A percentile compares a stretch with the other conserved stretches of the same genome.
Evolutionary conservation across 2,888 invertebrate species (phyloP).

Genomic region (Prionchulus punctatus): DNA sequence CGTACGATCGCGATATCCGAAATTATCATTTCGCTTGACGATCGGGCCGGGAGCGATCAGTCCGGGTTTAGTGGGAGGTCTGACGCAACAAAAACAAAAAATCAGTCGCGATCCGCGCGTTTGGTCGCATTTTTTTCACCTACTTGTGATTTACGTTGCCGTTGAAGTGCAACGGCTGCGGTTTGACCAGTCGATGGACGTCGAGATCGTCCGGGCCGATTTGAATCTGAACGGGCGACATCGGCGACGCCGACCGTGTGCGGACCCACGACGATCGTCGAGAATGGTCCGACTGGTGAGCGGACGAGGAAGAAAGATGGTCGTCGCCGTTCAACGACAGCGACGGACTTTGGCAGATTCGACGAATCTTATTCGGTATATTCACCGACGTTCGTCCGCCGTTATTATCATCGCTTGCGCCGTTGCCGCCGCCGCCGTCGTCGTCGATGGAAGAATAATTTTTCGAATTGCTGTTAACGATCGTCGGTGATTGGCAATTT

Average conservation of each 20-base stretch:
- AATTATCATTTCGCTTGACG: conserved; percentile 1
- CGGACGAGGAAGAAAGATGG: not conserved
- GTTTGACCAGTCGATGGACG: not conserved
- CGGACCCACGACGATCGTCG: no score
- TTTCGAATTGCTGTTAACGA: not conserved
- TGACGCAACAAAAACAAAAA: no score
- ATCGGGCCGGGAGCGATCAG: conserved; percentile 10
- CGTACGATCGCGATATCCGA: conserved; percentile 5
- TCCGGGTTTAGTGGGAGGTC: conserved; percentile 8
- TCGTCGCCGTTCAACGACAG: no score
- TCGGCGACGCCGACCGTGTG: no score
- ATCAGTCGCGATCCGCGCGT: not conserved
- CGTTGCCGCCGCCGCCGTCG: not conserved
- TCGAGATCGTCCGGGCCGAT: not conserved
- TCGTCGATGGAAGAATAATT: no score
- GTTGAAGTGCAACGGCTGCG: not conserved
- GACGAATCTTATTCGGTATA: not conserved
- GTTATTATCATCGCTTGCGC: not conserved
- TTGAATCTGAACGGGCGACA: not conserved
- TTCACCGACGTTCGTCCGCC: not conserved
- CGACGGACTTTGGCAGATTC: not conserved
- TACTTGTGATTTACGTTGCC: not conserved
- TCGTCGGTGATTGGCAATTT: not conserved
- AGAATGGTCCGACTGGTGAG: no score
- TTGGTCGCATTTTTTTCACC: not conserved